A percentile compares a stretch with the other conserved stretches of the same genome.
Evolutionary conservation across 2,888 invertebrate species (phyloP).

Genomic region (Heliothis peltigera): DNA sequence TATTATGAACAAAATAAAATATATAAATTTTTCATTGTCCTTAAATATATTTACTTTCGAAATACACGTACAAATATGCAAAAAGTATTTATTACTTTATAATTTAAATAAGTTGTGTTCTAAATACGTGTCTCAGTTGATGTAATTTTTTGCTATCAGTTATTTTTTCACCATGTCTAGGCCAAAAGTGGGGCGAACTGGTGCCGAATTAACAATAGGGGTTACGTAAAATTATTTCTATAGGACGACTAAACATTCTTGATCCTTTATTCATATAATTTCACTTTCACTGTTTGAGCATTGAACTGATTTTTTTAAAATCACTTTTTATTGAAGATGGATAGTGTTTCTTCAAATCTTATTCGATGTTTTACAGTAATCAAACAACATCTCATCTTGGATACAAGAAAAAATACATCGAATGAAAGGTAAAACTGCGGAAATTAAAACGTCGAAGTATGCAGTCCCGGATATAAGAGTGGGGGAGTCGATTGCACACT

Average conservation of each 20-base stretch:
- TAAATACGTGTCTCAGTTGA: constrained; percentile 68
- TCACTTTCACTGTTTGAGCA: constrained; percentile 17
- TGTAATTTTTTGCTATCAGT: constrained; percentile 63
- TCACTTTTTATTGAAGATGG: too few species aligned
- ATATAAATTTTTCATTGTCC: constrained; percentile 1
- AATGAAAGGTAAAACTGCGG: constrained; percentile 40
- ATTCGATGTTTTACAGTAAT: not conserved
- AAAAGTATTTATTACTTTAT: constrained; percentile 49
- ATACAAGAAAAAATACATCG: constrained; percentile 8
- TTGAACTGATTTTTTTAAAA: not conserved
- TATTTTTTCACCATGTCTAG: constrained; percentile 56
- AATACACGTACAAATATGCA: constrained; percentile 31
- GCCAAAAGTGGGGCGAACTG: constrained; percentile 43
- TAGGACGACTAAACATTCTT: constrained; percentile 61
- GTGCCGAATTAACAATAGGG: constrained; percentile 57
- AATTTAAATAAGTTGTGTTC: constrained; percentile 58
- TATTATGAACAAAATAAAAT: too few species aligned
- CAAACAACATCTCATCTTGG: not conserved
- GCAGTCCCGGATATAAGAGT: constrained; percentile 62
- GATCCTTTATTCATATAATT: constrained; percentile 47
- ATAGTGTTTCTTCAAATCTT: too few species aligned
- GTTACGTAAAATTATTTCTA: constrained; percentile 71
- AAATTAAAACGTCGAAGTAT: constrained; percentile 61
- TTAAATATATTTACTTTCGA: constrained; percentile 27
- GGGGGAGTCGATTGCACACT: constrained; percentile 71